Base-by-base conservation (phyloP, 2,797 vertebrate genomes). In the Pangasius macronema region DNA sequence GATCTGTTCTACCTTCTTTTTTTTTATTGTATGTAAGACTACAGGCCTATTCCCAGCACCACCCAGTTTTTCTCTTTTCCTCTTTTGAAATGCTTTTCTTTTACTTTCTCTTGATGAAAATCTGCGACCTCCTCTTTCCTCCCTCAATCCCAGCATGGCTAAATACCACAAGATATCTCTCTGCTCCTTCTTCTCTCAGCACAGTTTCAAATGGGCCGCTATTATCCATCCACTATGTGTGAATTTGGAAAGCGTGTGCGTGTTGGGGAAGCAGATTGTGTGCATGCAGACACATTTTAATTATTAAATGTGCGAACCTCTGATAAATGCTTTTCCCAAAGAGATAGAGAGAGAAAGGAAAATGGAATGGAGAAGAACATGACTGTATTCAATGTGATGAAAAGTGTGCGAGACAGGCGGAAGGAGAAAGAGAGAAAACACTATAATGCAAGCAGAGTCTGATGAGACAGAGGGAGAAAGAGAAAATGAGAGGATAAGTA, bases 111-210 rank as follows among this genome's bases (percentile, higher is more conserved):
- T 85, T 59, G 39, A 77, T 83, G 22, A 39, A 79, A 70, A 77
- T 89, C 61, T 73, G 72, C 85, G 87, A 72, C 86, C 86, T 87
- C 87, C 76, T 82, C 70, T 59, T 72, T 84, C 83, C 55, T 85
- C 49, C 85, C 83, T 53, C 53, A 72, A 88, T 81, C 77, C 86
- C 76, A 83, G 63, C 83, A 46, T 63, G 39, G 1, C 27, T 63
- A n/a, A 82, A 63, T 82, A 82, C 57, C 39, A 59, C 55, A 63
- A 63, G 10, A 27, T 63, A 46, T 82, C 80, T 61, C 87, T 87
- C 24, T 53, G 75, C 73, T 89, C 79, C 36, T 82, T 46, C 57
- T 83, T 72, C 86, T 33, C 36, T 63, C 63, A 39, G n/a, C 53
- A 46, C 49, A 46, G 24, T 72, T 73, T 36, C 67, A 72, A 82